Conservation (phyloP, 2,797 vertebrate genomes). For the Emydoidea blandingii region DNA sequence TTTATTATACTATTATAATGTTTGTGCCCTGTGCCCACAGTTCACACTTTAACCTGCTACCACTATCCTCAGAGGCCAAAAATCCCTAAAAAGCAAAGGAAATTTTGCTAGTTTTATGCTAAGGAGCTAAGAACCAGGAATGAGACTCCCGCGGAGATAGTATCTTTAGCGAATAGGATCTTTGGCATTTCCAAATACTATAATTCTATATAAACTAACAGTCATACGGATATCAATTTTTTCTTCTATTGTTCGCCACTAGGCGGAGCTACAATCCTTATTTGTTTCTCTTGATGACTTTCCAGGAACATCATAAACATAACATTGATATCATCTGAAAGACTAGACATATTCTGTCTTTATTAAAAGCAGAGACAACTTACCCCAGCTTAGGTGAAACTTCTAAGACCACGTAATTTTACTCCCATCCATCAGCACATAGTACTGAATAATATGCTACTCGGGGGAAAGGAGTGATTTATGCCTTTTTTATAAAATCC, state of each 20-base stretch:
- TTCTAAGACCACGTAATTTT: background rate
- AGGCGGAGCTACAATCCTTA: constrained; percentile 43
- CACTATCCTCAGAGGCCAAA: background rate
- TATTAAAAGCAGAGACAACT: background rate
- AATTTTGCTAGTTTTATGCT: background rate
- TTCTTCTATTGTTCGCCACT: constrained; percentile 13
- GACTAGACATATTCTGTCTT: background rate
- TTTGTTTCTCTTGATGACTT: background rate
- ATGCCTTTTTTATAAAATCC: background rate
- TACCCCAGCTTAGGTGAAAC: background rate
- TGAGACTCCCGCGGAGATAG: background rate
- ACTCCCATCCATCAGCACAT: accelerated
- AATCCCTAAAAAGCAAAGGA: background rate
- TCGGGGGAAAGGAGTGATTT: background rate
- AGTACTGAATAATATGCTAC: no score
- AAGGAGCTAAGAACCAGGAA: background rate
- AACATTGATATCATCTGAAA: background rate
- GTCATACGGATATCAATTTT: background rate
- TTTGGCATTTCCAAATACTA: background rate
- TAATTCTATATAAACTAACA: background rate
- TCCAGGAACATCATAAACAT: background rate
- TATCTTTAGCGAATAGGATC: background rate
- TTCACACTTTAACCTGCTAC: background rate
- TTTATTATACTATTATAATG: background rate
- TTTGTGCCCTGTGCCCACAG: background rate